Conservation (phyloP, 2,113 vertebrate species). For the Halcyon senegalensis region DNA sequence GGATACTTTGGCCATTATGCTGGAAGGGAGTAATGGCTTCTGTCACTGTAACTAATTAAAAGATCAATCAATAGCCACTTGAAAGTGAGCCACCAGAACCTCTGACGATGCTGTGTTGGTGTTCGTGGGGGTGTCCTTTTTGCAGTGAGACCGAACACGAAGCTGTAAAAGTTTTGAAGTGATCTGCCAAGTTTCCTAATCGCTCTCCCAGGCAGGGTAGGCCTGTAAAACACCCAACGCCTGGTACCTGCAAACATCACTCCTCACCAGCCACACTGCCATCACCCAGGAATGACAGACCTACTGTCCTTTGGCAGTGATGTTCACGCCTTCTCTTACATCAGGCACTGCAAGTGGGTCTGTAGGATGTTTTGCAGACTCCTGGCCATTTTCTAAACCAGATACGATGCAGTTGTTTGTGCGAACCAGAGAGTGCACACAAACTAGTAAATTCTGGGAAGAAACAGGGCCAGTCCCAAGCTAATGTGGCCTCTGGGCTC, state of each 20-base stretch:
- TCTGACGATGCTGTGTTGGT: conserved; percentile 22
- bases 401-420: not conserved
- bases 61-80: not conserved
- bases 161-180: not conserved
- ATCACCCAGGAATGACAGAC: not conserved
- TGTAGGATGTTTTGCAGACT: not conserved
- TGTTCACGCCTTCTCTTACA: not conserved
- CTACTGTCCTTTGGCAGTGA: not conserved
- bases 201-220: not conserved
- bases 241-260: not conserved
- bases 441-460: not conserved
- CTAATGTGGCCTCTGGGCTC: not conserved
- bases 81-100: not conserved
- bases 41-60: not conserved
- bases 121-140: not conserved
- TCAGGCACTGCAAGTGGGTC: not conserved
- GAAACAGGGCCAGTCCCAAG: not conserved
- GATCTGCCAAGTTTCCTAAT: not conserved
- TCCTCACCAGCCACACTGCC: not conserved
- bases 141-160: conserved; percentile 18
- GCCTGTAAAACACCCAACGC: not conserved
- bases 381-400: not conserved
- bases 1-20: not conserved
- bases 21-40: not conserved
- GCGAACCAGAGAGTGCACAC: not conserved